Evolutionary conservation across 2,888 invertebrate species (phyloP).

Genomic region (Harpalus rubripes): DNA sequence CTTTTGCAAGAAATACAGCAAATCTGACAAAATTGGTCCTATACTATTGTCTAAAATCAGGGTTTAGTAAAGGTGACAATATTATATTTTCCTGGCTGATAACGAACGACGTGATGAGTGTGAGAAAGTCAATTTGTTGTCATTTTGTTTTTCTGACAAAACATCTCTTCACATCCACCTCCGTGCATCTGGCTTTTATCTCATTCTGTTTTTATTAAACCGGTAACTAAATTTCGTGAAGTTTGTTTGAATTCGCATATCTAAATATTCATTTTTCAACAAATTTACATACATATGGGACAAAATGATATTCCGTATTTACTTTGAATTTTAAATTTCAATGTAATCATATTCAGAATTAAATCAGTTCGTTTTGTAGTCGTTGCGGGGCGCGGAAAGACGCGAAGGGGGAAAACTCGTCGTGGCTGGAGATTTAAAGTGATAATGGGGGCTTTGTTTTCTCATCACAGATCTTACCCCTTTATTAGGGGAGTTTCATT

Average conservation of each 20-base stretch:
- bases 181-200: slow-evolving; percentile 73
- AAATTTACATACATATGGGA: slow-evolving; percentile 78
- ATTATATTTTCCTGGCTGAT: neutral
- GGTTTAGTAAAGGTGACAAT: no score
- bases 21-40: no score
- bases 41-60: no score
- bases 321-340: slow-evolving; percentile 78
- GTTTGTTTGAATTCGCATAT: slow-evolving; percentile 77
- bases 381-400: slow-evolving; percentile 31
- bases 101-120: neutral
- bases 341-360: slow-evolving; percentile 78
- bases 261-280: slow-evolving; percentile 78
- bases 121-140: neutral
- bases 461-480: slow-evolving; percentile 45
- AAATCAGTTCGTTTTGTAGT: slow-evolving; percentile 77
- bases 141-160: slow-evolving; percentile 12
- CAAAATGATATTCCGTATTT: slow-evolving; percentile 77
- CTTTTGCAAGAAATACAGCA: no score
- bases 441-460: slow-evolving; percentile 58
- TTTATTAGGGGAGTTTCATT: slow-evolving; percentile 55
- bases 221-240: slow-evolving; percentile 76
- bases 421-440: slow-evolving; percentile 40
- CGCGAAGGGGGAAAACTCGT: neutral
- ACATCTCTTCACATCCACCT: slow-evolving; percentile 14
- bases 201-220: slow-evolving; percentile 76